Evolutionary conservation across 2,888 invertebrate species (phyloP), one percentile per base, ranked within the genome.

Genomic region (Eristalis tenax): DNA sequence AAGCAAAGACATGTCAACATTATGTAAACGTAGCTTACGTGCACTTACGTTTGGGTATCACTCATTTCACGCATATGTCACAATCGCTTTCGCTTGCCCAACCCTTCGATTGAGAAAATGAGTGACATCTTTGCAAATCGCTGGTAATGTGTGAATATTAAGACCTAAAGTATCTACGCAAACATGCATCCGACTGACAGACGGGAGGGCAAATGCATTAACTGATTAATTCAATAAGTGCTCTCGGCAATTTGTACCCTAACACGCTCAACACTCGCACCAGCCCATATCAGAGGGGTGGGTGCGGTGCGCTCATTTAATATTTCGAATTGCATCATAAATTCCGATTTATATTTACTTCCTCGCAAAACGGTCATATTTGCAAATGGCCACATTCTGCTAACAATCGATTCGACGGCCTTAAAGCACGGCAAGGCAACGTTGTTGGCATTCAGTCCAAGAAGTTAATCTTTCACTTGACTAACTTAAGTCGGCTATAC

Each of bases 391-490:
- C 66, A 69, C 70, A 78, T 74, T 73, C 22, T 28, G 71, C 84
- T 68, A 43, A 22, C 59, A 43, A 61, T 59, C 2, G 64, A 63
- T 75, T 75, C 57, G 35, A 2, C 11, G 13, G 13, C 38, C 38
- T 13, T 38, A 38, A 38, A 38, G 38, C 35, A 38, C 0, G 10
- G 11, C 35, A 38, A 11, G n/a, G 57, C 22, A 50, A 81, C 0
- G n/a, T 50, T 43, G n/a, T n/a, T 15, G 43, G 43, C 50, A n/a
- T 18, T 50, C 50, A n/a, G 18, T 18, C 50, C 18, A 50, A 50
- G 50, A 50, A 79, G 75, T 79, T 83, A 83, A 87, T 87, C 87
- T 87, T 87, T 87, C 87, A 87, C 79, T 79, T 82, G 76, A 80
- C 43, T 87, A 68, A 83, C 57, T 87, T 68, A 87, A 87, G 83